Percentiles rank a stretch among this genome's conserved stretches.
phyloP scores from a whole-genome alignment of 2,113 vertebrate genomes.

The Puma concolor region DNA sequence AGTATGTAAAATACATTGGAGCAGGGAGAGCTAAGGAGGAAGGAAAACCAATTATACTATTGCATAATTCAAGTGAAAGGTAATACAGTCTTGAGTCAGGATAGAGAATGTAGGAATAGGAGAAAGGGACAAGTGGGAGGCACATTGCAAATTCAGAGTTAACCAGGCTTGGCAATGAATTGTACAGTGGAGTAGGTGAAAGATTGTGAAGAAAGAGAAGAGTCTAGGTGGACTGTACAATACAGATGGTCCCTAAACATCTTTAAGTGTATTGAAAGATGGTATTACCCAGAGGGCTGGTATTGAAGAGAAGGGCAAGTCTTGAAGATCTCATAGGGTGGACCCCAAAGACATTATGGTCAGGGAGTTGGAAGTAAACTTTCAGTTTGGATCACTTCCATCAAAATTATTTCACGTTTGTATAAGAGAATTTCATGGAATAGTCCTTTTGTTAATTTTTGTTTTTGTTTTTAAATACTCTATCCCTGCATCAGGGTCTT shows the following conservation, averaged over 20 bases:
- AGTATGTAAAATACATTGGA: neutral
- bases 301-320: neutral
- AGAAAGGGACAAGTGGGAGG: neutral
- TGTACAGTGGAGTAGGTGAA: neutral
- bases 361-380: neutral
- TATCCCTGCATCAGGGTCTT: neutral
- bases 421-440: neutral
- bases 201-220: neutral
- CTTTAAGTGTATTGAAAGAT: neutral
- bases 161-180: neutral
- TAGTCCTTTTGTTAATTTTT: neutral
- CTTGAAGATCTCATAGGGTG: neutral
- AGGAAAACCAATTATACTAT: neutral
- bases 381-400: neutral
- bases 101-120: neutral
- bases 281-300: neutral
- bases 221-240: neutral
- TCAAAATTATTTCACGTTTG: neutral
- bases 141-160: neutral
- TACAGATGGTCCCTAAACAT: neutral
- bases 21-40: neutral
- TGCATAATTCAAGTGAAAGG: neutral
- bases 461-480: neutral
- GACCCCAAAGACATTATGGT: neutral
- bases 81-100: neutral